Evolutionary conservation across 1,140 invertebrate species (phyloP).

Genomic region (Drosophila cardini): DNA sequence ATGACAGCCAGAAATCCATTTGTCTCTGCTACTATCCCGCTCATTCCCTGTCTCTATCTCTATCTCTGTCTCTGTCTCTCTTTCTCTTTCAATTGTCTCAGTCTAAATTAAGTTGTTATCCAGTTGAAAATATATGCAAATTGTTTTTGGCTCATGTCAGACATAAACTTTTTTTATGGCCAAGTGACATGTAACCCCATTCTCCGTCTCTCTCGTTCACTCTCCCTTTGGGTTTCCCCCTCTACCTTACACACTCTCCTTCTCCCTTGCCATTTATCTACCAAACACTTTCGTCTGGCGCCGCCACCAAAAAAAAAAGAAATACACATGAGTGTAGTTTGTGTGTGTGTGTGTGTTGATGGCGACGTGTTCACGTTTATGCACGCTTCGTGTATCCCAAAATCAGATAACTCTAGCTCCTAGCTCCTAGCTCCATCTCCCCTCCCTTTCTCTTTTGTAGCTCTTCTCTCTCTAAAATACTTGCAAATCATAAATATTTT

Average conservation of each 20-base stretch:
- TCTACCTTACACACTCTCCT: not conserved
- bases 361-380: conserved; percentile 59
- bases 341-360: conserved; percentile 33
- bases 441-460: not conserved
- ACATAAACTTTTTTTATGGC: conserved; percentile 80
- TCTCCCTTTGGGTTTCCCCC: conserved; percentile 7
- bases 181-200: conserved; percentile 66
- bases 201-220: conserved; percentile 28
- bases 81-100: conserved; percentile 38
- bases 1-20: not conserved
- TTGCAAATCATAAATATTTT: conserved; percentile 78
- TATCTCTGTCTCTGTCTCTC: too few relatives aligned
- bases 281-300: conserved; percentile 75
- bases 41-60: not conserved
- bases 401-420: conserved; percentile 65
- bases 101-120: conserved; percentile 77
- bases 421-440: not conserved
- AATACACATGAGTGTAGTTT: conserved; percentile 11
- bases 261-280: conserved; percentile 62
- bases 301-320: conserved; percentile 42
- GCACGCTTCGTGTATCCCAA: conserved; percentile 68
- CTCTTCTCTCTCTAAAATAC: conserved; percentile 65
- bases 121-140: conserved; percentile 73
- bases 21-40: not conserved
- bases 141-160: conserved; percentile 82